These are phyloP conservation scores for Lacanobia wlatinum DNA, from an alignment of 2,888 invertebrate genomes.

Conservation along the genomic window DNA sequence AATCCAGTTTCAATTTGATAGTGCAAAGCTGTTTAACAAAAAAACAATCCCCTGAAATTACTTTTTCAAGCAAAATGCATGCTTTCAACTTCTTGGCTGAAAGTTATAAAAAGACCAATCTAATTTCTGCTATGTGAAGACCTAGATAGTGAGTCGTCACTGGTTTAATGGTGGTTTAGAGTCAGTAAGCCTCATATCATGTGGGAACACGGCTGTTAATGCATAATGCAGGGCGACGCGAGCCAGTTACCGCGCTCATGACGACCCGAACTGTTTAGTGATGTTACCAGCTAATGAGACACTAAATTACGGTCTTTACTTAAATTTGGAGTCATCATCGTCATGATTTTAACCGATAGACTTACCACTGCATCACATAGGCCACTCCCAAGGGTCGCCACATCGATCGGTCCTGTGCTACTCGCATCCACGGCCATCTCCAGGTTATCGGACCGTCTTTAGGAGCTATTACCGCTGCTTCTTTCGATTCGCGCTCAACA, in stretches of 20 bases:
- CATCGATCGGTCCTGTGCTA: background rate
- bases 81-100: background rate
- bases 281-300: slow-evolving; percentile 46
- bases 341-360: background rate
- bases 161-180: slow-evolving; percentile 49
- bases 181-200: slow-evolving; percentile 70
- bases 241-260: slow-evolving; percentile 58
- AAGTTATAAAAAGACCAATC: slow-evolving; percentile 26
- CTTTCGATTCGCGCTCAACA: background rate
- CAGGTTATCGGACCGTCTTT: background rate
- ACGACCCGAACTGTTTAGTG: slow-evolving; percentile 48
- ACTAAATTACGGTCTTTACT: slow-evolving; percentile 20
- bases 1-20: slow-evolving; percentile 6
- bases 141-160: slow-evolving; percentile 34
- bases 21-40: background rate
- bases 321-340: background rate
- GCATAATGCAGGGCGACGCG: slow-evolving; percentile 71
- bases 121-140: slow-evolving; percentile 27
- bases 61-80: background rate
- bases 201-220: slow-evolving; percentile 71
- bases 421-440: background rate
- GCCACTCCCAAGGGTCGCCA: background rate
- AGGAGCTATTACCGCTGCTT: background rate
- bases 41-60: background rate
- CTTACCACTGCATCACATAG: background rate